Base-by-base conservation (phyloP, 2,888 invertebrate genomes). In the Eupithecia subumbrata region DNA sequence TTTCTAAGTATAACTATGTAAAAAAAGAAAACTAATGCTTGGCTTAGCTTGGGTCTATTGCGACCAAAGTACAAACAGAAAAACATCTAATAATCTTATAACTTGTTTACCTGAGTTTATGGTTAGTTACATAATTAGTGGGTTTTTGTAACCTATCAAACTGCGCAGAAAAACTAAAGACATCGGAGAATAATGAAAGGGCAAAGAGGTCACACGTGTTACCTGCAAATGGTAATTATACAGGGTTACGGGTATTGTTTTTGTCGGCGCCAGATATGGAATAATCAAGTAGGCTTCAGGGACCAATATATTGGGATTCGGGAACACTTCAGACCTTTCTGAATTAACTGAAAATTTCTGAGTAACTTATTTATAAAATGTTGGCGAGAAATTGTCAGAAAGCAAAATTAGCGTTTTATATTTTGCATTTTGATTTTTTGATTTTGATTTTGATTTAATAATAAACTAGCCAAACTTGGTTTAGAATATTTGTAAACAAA, bases 141-240 rank as follows among this genome's bases (percentile, higher is more conserved):
- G 40, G 40, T 68, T 68, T 45, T 68, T 66, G 22, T 68, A 25
- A 40, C 67, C 37, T n/a, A n/a, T n/a, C n/a, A n/a, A 22, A 68
- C 56, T 56, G 25, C 60, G 68, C 60, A 45, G 68, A 63, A 69
- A 75, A 64, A 64, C 72, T 34, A 16, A 30, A 14, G 45, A 60
- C 34, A 45, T 72, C 45, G 0, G 25, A 69, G 48, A 60, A 70
- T 73, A 75, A 67, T 60, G 43, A 70, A 30, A 76, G 18, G 66
- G 30, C 74, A 75, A 66, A 69, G 37, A 70, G 72, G 73, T 73
- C 45, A 56, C 76, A 70, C 52, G 64, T 73, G 73, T 72, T 64
- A 71, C 72, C 68, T 71, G 37, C 64, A 40, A 30, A 64, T 18
- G 60, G 56, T 22, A 56, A 56, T 60, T 75, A 76, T 40, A 63